Percentiles rank a stretch among this genome's conserved stretches.
Conservation (phyloP, 2,797 vertebrate genomes). For the Gymnothorax reevesii region DNA sequence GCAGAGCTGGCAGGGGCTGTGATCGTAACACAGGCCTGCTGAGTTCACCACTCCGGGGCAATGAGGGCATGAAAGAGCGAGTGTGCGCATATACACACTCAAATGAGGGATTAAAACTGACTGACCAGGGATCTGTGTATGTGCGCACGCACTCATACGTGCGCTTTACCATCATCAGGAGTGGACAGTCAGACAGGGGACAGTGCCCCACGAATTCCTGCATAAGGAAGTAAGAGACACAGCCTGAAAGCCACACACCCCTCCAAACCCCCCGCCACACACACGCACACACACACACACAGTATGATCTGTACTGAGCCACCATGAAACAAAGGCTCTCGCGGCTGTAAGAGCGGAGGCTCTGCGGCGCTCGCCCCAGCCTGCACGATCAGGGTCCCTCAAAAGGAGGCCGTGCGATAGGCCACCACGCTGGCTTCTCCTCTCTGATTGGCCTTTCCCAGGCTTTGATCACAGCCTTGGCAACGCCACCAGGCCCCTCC, state of each 20-base stretch:
- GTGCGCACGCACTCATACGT: neutral
- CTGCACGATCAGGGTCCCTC: neutral
- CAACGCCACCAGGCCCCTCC: neutral
- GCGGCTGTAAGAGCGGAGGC: neutral
- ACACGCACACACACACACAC: too few relatives aligned
- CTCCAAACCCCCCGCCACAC: too few relatives aligned
- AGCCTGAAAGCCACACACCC: too few relatives aligned
- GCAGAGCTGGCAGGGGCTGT: slow-evolving; percentile 12
- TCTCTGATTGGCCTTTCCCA: neutral
- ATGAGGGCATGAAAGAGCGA: neutral
- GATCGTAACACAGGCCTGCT: slow-evolving; percentile 5
- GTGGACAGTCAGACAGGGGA: too few relatives aligned
- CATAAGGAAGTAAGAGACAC: too few relatives aligned
- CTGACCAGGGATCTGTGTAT: neutral
- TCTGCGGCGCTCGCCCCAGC: neutral
- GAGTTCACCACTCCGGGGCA: neutral
- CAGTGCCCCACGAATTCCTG: too few relatives aligned
- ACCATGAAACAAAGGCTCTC: slow-evolving; percentile 3
- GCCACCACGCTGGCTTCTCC: neutral
- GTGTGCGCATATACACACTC: neutral
- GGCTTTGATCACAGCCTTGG: neutral
- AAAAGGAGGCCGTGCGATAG: neutral
- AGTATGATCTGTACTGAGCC: neutral
- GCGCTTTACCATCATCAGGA: neutral
- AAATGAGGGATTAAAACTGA: neutral